These are phyloP conservation scores for Desmodus rotundus DNA, from an alignment of 2,113 vertebrate genomes.

Conservation along the genomic window DNA sequence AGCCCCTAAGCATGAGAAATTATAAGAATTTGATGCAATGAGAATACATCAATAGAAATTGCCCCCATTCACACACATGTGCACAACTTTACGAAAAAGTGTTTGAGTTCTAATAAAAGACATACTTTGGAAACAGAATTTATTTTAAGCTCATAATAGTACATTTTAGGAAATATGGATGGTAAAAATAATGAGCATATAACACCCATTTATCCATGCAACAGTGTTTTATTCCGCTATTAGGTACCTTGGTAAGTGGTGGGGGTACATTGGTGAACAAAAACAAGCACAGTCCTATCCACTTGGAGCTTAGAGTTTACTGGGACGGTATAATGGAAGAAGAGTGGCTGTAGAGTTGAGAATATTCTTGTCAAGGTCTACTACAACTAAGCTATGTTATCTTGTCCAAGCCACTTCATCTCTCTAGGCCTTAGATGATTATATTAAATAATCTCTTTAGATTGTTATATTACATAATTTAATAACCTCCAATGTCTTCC, in stretches of 20 bases:
- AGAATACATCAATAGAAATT: not conserved
- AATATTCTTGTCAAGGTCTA: not conserved
- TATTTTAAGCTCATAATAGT: not conserved
- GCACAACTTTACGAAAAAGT: not conserved
- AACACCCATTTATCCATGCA: not conserved
- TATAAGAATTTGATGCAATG: not conserved
- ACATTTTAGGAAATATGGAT: not conserved
- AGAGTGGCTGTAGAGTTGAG: not conserved
- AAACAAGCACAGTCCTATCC: not conserved
- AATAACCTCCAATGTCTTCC: not conserved
- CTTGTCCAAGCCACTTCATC: not conserved
- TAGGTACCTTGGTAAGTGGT: not conserved
- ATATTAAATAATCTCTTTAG: not conserved
- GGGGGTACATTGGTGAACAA: not conserved
- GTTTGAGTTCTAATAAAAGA: conserved; percentile 4
- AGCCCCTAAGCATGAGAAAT: not conserved
- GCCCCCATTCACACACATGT: not conserved
- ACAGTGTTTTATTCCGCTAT: not conserved
- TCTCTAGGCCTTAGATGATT: not conserved
- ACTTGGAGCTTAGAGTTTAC: not conserved
- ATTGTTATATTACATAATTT: not conserved
- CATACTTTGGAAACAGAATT: not conserved
- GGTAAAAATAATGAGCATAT: not conserved
- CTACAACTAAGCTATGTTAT: not conserved
- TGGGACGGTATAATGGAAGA: not conserved